phyloP scores from a whole-genome alignment of 2,888 invertebrate genomes.

The Hedychridium roseum region DNA sequence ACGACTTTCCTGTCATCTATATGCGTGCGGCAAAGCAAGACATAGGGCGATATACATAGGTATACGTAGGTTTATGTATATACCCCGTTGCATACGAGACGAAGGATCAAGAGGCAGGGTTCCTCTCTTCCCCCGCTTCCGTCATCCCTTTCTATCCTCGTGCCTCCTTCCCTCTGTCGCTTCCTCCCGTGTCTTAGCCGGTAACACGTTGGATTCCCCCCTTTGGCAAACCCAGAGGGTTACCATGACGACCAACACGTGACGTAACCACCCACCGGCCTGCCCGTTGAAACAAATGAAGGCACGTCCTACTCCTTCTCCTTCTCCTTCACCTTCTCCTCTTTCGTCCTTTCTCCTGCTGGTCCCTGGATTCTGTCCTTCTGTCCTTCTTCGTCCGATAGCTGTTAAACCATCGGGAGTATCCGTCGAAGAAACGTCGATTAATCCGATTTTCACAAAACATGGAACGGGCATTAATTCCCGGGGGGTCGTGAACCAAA shows the following conservation, averaged over 20 bases:
- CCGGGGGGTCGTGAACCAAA: too few species aligned
- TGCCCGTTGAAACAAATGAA: conserved; percentile 64
- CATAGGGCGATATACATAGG: too few species aligned
- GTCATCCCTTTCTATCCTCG: too few species aligned
- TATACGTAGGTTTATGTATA: too few species aligned
- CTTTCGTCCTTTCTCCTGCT: conserved; percentile 24
- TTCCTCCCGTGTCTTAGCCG: conserved; percentile 58
- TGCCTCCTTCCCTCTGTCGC: too few species aligned
- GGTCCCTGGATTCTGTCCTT: conserved; percentile 24
- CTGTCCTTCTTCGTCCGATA: conserved; percentile 26
- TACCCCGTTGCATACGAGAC: too few species aligned
- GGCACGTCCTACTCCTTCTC: conserved; percentile 54
- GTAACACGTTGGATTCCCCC: conserved; percentile 60
- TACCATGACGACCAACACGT: conserved; percentile 62
- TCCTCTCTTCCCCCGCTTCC: too few species aligned
- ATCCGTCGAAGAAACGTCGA: not conserved
- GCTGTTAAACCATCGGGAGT: not conserved
- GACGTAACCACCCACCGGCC: conserved; percentile 62
- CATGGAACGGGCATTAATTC: too few species aligned
- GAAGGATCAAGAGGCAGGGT: too few species aligned
- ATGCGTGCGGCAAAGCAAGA: too few species aligned
- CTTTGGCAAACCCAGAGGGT: conserved; percentile 60
- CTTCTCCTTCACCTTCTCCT: conserved; percentile 20
- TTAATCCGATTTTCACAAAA: not conserved
- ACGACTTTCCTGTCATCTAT: too few species aligned